Evolutionary conservation across 30 jellyfish, hydroid and myxozoan genomes (phyloP).

Genomic region (Mastigias papua): DNA sequence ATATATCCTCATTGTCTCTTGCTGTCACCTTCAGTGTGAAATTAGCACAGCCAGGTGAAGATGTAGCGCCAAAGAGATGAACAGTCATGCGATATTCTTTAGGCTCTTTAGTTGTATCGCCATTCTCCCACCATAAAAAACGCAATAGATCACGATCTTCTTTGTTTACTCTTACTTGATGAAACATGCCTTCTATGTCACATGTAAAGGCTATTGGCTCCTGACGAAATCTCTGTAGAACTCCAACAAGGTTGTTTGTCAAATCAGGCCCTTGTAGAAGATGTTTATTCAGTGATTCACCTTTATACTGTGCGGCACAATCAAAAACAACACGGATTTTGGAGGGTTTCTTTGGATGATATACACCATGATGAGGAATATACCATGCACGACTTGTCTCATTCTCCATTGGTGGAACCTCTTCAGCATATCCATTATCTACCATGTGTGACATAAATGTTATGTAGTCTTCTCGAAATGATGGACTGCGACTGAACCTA

Average conservation of each 20-base stretch:
- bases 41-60: constrained; percentile 68
- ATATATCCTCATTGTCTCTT: constrained; percentile 27
- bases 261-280: constrained; percentile 79
- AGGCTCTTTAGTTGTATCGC: constrained; percentile 17
- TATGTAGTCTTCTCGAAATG: background rate
- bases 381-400: constrained; percentile 38
- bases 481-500: constrained; percentile 15
- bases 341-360: constrained; percentile 72
- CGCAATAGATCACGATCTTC: constrained; percentile 40
- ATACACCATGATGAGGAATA: constrained; percentile 78
- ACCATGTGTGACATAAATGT: background rate
- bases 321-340: constrained; percentile 49
- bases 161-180: constrained; percentile 67
- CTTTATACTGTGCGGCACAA: constrained; percentile 52
- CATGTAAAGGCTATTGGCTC: constrained; percentile 70
- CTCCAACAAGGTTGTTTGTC: constrained; percentile 49
- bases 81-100: constrained; percentile 56
- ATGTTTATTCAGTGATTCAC: constrained; percentile 58
- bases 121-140: constrained; percentile 66
- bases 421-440: background rate
- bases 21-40: constrained; percentile 61
- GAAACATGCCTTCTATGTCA: constrained; percentile 80
- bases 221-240: constrained; percentile 71
- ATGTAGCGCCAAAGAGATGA: constrained; percentile 58
- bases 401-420: background rate